Evolutionary conservation across 2,888 invertebrate genomes (phyloP), one percentile per base, ranked within the genome.

Genomic region (Cheilosia vernalis): DNA sequence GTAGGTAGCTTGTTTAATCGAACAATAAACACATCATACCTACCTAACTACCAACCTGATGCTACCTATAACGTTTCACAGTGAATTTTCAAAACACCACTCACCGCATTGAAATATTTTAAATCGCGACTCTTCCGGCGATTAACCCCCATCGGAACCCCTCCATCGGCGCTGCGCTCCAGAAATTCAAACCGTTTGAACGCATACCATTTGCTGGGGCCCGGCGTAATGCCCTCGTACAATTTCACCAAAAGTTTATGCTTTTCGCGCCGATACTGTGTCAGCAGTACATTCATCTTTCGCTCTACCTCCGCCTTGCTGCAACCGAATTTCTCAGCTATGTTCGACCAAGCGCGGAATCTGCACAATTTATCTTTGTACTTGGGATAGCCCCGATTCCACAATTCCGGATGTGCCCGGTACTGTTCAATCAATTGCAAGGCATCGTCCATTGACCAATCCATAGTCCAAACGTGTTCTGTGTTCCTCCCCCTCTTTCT

Each of bases 361-460:
- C 92, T 90, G 60, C 91, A 91, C 82, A 91, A 84, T 72, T 91
- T 91, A 56, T 91, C 91, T 90, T 91, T 91, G 87, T 91, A 91
- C 79, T 91, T 91, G 80, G 91, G 91, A 88, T 91, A 91, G 73
- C 90, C 90, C 19, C 92, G 90, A 88, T 91, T 91, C 91, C 91
- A 91, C 30, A 91, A 88, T 78, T 91, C 91, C 4, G 92, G 91
- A 63, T 91, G 91, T 74, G 89, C 88, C 69, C 91, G 91, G 87
- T 91, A 91, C 77, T 91, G 92, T 88, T 91, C 91, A 83, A 91
- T 91, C 17, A 91, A 88, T 87, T 91, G 90, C 49, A 91, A 82
- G 7, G 92, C 92, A 88, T 91, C 92, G 80, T 91, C 91, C 86
- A 91, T 91, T 70, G 91, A 91, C 91, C 91, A 91, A 89, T 91